Percentiles rank a stretch among this genome's conserved stretches.
Conservation (phyloP, 1,140 invertebrate species). For the Teleopsis dalmanni region DNA sequence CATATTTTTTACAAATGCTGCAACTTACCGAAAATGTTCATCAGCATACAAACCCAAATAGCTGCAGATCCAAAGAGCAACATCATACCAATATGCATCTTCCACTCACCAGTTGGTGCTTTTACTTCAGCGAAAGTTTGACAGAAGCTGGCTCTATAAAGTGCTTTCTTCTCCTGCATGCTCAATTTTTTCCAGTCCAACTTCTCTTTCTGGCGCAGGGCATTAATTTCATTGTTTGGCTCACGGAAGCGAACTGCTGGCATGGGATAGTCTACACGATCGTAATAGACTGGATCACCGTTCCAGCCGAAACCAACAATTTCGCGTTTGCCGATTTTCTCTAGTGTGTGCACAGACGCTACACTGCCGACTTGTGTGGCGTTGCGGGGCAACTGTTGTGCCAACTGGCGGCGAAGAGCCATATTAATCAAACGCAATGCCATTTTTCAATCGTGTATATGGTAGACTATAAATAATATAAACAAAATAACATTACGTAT, state of each 20-base stretch:
- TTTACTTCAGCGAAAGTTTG: slow-evolving; percentile 87
- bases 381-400: slow-evolving; percentile 21
- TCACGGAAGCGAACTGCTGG: slow-evolving; percentile 85
- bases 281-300: slow-evolving; percentile 71
- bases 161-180: slow-evolving; percentile 83
- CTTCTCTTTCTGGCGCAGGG: slow-evolving; percentile 83
- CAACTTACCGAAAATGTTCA: slow-evolving; percentile 65
- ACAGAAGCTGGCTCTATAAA: slow-evolving; percentile 88
- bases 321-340: slow-evolving; percentile 74
- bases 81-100: slow-evolving; percentile 58
- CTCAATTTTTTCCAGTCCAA: slow-evolving; percentile 89
- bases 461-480: too few relatives aligned
- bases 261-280: slow-evolving; percentile 71
- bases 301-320: slow-evolving; percentile 85
- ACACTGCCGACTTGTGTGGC: slow-evolving; percentile 30
- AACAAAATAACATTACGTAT: too few relatives aligned
- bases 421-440: slow-evolving; percentile 35
- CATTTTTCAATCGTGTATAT: too few relatives aligned
- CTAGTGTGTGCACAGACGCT: slow-evolving; percentile 35
- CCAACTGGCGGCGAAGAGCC: slow-evolving; percentile 32
- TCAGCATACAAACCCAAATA: slow-evolving; percentile 62
- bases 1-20: not conserved
- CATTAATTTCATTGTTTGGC: slow-evolving; percentile 54
- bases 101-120: slow-evolving; percentile 85
- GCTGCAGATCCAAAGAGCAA: slow-evolving; percentile 52